phyloP scores from a whole-genome alignment of 2,888 invertebrate species.

The Pollenia griseotomentosa region DNA sequence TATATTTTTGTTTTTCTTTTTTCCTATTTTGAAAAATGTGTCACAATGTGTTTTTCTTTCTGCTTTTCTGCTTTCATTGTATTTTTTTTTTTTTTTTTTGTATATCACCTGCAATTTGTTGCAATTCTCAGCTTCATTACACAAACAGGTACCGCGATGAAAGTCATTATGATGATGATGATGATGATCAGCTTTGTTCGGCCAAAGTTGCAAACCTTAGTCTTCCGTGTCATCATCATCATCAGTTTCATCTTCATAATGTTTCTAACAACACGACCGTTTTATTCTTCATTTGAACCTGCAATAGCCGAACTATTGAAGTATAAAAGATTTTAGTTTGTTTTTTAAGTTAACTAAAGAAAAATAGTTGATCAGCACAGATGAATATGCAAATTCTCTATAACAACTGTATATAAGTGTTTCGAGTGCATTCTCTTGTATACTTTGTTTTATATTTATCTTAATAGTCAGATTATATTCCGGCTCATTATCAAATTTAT shows the following conservation, averaged over 20 bases:
- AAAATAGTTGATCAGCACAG: background rate
- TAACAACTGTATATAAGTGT: too few species aligned
- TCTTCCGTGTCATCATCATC: background rate
- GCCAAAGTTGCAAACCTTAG: conserved; percentile 26
- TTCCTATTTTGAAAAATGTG: conserved; percentile 55
- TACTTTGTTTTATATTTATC: too few species aligned
- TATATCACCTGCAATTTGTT: conserved; percentile 75
- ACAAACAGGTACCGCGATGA: conserved; percentile 55
- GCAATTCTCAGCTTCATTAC: conserved; percentile 75
- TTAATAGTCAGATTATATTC: too few species aligned
- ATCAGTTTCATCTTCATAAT: conserved; percentile 25
- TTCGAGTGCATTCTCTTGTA: too few species aligned
- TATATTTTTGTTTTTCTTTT: conserved; percentile 47
- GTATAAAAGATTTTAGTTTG: conserved; percentile 26
- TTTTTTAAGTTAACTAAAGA: background rate
- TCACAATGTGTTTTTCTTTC: conserved; percentile 58
- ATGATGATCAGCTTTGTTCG: conserved; percentile 20
- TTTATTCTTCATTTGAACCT: conserved; percentile 55
- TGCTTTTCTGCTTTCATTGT: conserved; percentile 7
- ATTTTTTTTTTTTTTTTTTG: conserved; percentile 15
- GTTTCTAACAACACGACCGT: conserved; percentile 36
- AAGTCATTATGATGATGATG: conserved; percentile 30
- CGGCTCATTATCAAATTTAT: too few species aligned
- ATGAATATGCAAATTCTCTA: too few species aligned
- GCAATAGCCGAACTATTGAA: conserved; percentile 42